A percentile compares a stretch with the other conserved stretches of the same genome.
phyloP scores from a whole-genome alignment of 37 sponge, comb jelly and placozoan species.

The Lycopodina hypogea region DNA sequence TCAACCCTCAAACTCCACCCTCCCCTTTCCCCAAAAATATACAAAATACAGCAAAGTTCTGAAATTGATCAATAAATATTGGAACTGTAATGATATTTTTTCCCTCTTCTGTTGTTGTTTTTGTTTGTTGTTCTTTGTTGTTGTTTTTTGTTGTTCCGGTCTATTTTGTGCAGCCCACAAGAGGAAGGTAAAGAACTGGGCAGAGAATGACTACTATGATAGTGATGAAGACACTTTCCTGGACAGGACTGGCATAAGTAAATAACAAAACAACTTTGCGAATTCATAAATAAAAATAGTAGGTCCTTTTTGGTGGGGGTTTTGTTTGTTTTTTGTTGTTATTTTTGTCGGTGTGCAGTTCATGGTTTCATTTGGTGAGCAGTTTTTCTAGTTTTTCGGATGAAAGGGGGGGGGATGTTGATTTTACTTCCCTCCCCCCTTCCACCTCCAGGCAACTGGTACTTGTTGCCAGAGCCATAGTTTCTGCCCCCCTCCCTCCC shows the following conservation, averaged over 20 bases:
- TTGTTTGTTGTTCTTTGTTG: too few species aligned
- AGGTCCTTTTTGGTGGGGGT: neutral
- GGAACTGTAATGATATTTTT: too few species aligned
- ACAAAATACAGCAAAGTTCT: too few species aligned
- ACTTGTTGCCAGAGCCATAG: neutral
- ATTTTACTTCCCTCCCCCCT: neutral
- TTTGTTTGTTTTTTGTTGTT: neutral
- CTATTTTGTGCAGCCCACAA: constrained; percentile 40
- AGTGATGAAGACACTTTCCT: constrained; percentile 97
- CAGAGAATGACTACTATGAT: constrained; percentile 90
- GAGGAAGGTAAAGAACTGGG: constrained; percentile 63
- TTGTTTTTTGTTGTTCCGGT: too few species aligned
- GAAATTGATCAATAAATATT: too few species aligned
- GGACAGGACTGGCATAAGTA: constrained; percentile 87
- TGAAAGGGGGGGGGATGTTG: too few species aligned
- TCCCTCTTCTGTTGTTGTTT: too few species aligned
- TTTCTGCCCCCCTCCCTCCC: neutral
- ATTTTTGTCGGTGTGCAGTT: too few species aligned
- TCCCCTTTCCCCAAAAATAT: too few species aligned
- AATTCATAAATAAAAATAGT: neutral
- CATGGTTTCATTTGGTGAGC: too few species aligned
- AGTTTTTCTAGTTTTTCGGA: too few species aligned
- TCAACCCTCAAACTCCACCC: too few species aligned
- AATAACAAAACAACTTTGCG: constrained; percentile 9
- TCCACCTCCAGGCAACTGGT: neutral